Conservation (phyloP, 2,797 vertebrate species). For the Anguilla marmorata region DNA sequence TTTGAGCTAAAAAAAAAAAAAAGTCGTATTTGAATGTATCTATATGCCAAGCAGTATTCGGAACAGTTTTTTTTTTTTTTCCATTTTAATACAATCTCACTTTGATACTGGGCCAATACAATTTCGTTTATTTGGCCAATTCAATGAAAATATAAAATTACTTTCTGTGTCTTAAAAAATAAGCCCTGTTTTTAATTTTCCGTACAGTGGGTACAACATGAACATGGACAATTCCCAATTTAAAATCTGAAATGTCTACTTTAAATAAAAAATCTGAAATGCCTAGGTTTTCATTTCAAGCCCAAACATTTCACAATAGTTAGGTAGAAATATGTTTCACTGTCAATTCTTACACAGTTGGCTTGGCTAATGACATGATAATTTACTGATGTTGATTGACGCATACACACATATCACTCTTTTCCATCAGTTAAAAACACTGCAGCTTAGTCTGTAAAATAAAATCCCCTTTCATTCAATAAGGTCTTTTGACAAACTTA, state of each 20-base stretch:
- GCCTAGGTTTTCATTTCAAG: background rate
- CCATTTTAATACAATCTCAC: background rate
- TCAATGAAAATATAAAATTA: background rate
- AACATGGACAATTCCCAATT: background rate
- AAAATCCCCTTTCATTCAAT: background rate
- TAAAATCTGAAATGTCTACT: background rate
- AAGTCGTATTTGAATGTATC: background rate
- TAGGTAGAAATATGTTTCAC: background rate
- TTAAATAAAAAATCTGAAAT: background rate
- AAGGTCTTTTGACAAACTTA: constrained; percentile 1
- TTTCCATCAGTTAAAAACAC: background rate
- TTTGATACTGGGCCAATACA: background rate
- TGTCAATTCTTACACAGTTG: background rate
- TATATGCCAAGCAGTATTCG: background rate
- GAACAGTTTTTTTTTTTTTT: background rate
- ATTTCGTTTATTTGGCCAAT: background rate
- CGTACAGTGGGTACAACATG: background rate
- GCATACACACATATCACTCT: background rate
- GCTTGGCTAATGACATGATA: background rate
- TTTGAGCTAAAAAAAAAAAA: background rate
- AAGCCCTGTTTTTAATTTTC: background rate
- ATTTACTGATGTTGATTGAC: background rate
- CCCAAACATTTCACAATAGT: background rate
- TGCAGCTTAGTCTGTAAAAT: background rate
- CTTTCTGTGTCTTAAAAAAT: background rate